phyloP scores from a whole-genome alignment of 2,113 vertebrate species.

The Thalassoma bifasciatum region DNA sequence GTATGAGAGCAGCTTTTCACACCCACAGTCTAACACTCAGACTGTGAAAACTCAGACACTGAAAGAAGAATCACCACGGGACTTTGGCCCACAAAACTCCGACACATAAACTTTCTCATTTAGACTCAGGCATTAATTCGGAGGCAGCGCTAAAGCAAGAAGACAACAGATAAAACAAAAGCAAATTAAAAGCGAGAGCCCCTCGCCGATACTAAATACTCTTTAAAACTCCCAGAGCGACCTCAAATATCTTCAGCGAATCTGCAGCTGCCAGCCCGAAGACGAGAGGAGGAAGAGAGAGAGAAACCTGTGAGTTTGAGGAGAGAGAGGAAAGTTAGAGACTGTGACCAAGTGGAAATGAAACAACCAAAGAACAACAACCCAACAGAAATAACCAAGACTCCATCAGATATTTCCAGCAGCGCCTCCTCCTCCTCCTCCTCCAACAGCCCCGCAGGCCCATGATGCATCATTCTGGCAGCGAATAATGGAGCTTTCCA shows the following conservation, averaged over 20 bases:
- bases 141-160: conserved; percentile 44
- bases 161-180: conserved; percentile 65
- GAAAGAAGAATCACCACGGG: conserved; percentile 46
- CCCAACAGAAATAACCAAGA: neutral
- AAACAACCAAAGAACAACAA: neutral
- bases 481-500: neutral
- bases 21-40: neutral
- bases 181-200: conserved; percentile 63
- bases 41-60: conserved; percentile 32
- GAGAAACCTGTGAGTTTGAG: neutral
- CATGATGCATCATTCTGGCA: conserved; percentile 30
- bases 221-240: conserved; percentile 50
- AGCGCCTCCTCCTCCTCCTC: neutral
- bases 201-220: conserved; percentile 55
- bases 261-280: conserved; percentile 46
- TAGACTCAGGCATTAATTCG: conserved; percentile 44
- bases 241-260: conserved; percentile 49
- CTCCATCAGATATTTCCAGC: neutral
- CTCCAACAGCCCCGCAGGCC: neutral
- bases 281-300: conserved; percentile 9
- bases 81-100: conserved; percentile 36
- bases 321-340: neutral
- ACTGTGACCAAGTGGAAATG: neutral
- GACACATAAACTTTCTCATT: conserved; percentile 48
- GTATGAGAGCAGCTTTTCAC: conserved; percentile 9